Base-by-base conservation (phyloP, 92 coral and sea anemone genomes). In the Porites evermanni region DNA sequence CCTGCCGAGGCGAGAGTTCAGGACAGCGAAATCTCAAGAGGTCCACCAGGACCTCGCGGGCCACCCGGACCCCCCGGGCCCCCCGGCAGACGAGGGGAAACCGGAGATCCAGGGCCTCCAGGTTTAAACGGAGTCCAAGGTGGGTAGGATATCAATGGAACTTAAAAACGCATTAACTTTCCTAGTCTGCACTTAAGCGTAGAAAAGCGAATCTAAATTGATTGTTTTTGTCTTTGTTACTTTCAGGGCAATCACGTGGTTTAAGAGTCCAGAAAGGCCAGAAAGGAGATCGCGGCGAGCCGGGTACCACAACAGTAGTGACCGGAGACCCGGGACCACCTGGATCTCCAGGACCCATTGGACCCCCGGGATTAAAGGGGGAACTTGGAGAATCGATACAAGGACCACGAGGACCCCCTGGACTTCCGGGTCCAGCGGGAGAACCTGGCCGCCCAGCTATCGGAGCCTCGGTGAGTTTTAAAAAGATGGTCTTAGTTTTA, bases 51-150 rank as follows among this genome's bases (percentile, higher is more conserved):
- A 8, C 58, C 75, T 24, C 53, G 68, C 9, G 92, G 94, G 51
- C 89, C 83, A 21, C 91, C 90, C 61, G 93, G 94, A 9, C 88
- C 91, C 6, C 94, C 91, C 32, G 32, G 32, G 32, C 32, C 32
- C 32, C 32, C 32, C 11, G 98, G 98, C 23, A 78, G 86, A 54
- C 72, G 80, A 44, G 98, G 97, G 8, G 71, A 78, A 20, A 68
- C 87, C 18, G 94, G 92, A 80, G 80, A 63, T 6, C 85, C 87
- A 16, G 90, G 82, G 6, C 12, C 1, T 50, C 60, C 18, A 18
- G 82, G 72, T 11, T 79, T 72, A 16, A 20, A 18, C 26, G 82
- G 32, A 29, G 32, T 29, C 32, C 32, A 5, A 79, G 73, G 83
- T 20, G 84, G 84, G 44, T 70, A 12, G 6, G 6, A 12, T 29